phyloP scores from a whole-genome alignment of 2,797 vertebrate species.

The Lepus townsendii region DNA sequence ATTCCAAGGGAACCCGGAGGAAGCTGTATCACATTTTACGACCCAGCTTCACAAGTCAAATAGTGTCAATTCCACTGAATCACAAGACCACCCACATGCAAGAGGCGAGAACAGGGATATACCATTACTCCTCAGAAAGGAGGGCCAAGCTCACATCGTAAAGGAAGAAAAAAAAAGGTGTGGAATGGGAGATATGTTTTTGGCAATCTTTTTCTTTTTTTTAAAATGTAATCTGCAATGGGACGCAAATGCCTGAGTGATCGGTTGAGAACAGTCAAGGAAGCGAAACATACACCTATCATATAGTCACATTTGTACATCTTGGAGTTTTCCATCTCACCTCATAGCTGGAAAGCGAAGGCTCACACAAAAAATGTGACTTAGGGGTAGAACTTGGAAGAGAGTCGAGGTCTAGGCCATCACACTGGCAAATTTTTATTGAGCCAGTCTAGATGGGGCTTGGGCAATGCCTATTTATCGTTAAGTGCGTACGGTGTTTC shows the following conservation, averaged over 20 bases:
- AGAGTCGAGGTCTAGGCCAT: not conserved
- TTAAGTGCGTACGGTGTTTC: too few relatives aligned
- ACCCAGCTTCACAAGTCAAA: not conserved
- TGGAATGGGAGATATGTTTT: not conserved
- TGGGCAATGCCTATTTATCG: not conserved
- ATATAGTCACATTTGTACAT: not conserved
- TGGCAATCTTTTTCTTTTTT: not conserved
- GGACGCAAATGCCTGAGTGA: too few relatives aligned
- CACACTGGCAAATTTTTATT: not conserved
- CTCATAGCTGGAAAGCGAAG: not conserved
- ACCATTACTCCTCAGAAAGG: not conserved
- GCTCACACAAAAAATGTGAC: not conserved
- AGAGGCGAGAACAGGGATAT: not conserved
- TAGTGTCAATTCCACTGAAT: not conserved
- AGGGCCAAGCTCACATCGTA: not conserved
- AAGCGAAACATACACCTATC: not conserved
- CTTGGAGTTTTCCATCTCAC: not conserved
- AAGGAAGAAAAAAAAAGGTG: too few relatives aligned
- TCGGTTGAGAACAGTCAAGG: not conserved
- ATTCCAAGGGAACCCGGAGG: not conserved
- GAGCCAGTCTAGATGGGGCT: not conserved
- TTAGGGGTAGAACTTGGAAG: not conserved
- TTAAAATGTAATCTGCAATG: not conserved
- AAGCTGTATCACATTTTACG: not conserved
- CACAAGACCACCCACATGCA: not conserved